Conservation (phyloP, 37 sponge, comb jelly and placozoan genomes). For the Cliona cf. orientalis region DNA sequence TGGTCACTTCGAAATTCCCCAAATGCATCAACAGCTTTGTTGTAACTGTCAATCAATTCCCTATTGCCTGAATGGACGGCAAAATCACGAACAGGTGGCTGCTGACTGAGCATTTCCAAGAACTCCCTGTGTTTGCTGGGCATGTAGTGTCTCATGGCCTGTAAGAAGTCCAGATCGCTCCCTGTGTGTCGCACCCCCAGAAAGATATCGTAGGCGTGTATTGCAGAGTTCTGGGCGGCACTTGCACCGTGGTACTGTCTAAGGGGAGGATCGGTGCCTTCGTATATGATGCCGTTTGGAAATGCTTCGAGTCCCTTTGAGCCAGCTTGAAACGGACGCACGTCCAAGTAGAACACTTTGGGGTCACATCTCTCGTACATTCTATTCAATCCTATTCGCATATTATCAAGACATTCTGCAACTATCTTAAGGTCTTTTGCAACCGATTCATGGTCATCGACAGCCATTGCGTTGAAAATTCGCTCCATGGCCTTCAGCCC, state of each 20-base stretch:
- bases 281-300: slow-evolving; percentile 73
- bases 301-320: slow-evolving; percentile 44
- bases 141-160: slow-evolving; percentile 56
- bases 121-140: slow-evolving; percentile 62
- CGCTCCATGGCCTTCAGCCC: slow-evolving; percentile 43
- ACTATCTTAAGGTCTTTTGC: slow-evolving; percentile 7
- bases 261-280: slow-evolving; percentile 54
- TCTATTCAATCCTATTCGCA: slow-evolving; percentile 24
- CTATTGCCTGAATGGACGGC: slow-evolving; percentile 2
- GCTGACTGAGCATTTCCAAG: slow-evolving; percentile 34
- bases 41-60: slow-evolving; percentile 34
- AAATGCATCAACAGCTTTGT: slow-evolving; percentile 45
- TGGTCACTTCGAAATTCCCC: slow-evolving; percentile 53
- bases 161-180: slow-evolving; percentile 31
- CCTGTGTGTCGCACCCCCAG: slow-evolving; percentile 49
- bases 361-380: slow-evolving; percentile 71
- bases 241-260: slow-evolving; percentile 56
- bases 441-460: slow-evolving; percentile 12
- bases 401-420: slow-evolving; percentile 12
- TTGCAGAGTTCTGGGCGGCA: slow-evolving; percentile 69
- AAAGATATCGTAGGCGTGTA: slow-evolving; percentile 57
- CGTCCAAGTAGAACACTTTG: slow-evolving; percentile 45
- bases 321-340: slow-evolving; percentile 69
- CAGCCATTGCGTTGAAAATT: slow-evolving; percentile 20
- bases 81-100: slow-evolving; percentile 52